These are phyloP conservation scores for Dioctria rufipes DNA, from an alignment of 2,888 invertebrate genomes.

Conservation along the genomic window DNA sequence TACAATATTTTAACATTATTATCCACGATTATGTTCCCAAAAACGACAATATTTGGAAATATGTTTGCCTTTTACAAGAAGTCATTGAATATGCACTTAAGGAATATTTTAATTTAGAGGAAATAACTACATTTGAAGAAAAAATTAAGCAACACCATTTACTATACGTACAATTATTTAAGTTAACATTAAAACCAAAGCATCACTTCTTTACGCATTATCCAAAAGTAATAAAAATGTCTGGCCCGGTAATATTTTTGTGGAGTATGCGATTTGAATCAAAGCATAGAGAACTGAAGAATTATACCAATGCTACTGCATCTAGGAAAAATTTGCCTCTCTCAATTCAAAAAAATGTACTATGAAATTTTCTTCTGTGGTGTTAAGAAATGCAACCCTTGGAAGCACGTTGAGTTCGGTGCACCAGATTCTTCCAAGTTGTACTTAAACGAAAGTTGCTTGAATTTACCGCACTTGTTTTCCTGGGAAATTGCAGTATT, in stretches of 20 bases:
- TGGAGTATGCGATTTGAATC: slow-evolving; percentile 39
- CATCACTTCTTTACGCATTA: slow-evolving; percentile 42
- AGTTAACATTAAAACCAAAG: slow-evolving; percentile 36
- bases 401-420: no score
- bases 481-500: no score
- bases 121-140: not conserved
- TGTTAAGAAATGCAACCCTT: no score
- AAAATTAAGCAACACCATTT: not conserved
- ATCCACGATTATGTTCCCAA: not conserved
- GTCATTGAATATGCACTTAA: not conserved
- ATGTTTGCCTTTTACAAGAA: not conserved
- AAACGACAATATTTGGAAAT: not conserved
- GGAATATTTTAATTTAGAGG: no score
- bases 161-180: not conserved
- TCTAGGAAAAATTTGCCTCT: slow-evolving; percentile 34
- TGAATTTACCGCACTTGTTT: no score
- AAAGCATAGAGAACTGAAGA: slow-evolving; percentile 40
- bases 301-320: slow-evolving; percentile 28
- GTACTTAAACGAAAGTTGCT: no score
- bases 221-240: slow-evolving; percentile 43
- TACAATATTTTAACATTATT: not conserved
- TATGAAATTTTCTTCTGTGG: slow-evolving; percentile 16
- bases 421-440: no score
- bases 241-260: slow-evolving; percentile 41
- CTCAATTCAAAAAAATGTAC: slow-evolving; percentile 44